These are phyloP conservation scores for Lamproptera curius DNA, from an alignment of 2,888 invertebrate species.

Conservation along the genomic window DNA sequence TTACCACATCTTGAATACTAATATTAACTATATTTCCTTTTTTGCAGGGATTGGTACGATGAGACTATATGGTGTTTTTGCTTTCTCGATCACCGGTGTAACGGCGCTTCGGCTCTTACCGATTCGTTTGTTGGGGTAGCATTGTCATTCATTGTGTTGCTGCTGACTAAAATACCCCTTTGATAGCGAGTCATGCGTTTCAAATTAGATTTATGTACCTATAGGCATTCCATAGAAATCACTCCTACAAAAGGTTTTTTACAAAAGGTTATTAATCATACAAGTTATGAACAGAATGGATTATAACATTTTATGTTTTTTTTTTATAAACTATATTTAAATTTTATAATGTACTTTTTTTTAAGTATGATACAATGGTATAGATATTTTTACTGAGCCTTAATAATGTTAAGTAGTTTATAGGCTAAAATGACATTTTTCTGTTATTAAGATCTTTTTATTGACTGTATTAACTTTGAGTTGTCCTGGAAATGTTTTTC, in stretches of 20 bases:
- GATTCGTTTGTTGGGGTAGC: conserved; percentile 49
- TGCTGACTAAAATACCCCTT: conserved; percentile 40
- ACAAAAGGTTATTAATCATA: conserved; percentile 2
- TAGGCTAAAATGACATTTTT: too few relatives aligned
- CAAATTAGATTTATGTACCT: conserved; percentile 14
- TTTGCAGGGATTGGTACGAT: conserved; percentile 86
- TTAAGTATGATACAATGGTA: too few relatives aligned
- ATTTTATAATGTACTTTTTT: too few relatives aligned
- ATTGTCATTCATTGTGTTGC: conserved; percentile 35
- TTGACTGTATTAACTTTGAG: too few relatives aligned
- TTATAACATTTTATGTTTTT: too few relatives aligned
- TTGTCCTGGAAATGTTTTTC: too few relatives aligned
- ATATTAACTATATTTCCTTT: conserved; percentile 3
- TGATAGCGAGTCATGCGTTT: conserved; percentile 32
- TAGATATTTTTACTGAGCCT: too few relatives aligned
- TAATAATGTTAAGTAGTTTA: too few relatives aligned
- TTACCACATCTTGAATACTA: too few relatives aligned
- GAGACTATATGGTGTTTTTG: conserved; percentile 93
- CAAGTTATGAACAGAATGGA: not conserved
- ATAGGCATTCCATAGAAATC: conserved; percentile 9
- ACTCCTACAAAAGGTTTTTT: conserved; percentile 2
- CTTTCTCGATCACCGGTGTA: conserved; percentile 93
- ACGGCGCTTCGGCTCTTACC: conserved; percentile 62
- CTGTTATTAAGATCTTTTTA: too few relatives aligned
- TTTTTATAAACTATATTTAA: too few relatives aligned